phyloP scores from a whole-genome alignment of 35 echinoderm and acorn worm genomes.

The Heliocidaris tuberculata region DNA sequence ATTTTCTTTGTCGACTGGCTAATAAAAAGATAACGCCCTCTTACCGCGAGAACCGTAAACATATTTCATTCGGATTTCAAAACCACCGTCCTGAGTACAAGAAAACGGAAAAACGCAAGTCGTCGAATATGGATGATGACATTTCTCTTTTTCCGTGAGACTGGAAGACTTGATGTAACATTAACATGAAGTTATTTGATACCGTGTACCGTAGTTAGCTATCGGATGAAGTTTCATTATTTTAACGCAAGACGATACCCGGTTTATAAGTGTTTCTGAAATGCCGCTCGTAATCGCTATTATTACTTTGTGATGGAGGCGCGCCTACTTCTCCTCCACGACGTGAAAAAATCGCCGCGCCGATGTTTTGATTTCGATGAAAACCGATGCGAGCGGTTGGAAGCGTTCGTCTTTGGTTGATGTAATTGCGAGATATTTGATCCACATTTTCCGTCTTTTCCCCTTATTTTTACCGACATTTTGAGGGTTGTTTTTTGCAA shows the following conservation, averaged over 20 bases:
- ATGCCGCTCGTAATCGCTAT: not conserved
- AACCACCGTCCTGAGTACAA: not conserved
- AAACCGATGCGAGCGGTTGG: not conserved
- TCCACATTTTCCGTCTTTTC: not conserved
- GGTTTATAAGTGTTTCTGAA: not conserved
- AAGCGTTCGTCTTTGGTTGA: not conserved
- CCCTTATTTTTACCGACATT: not conserved
- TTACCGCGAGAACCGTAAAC: not conserved
- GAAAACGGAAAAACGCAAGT: not conserved
- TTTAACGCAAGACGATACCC: constrained; percentile 2
- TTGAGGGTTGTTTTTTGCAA: not conserved
- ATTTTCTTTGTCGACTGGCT: not conserved
- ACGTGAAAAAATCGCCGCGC: not conserved
- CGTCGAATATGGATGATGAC: not conserved
- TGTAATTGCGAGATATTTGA: not conserved
- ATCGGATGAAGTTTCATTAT: not conserved
- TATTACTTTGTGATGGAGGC: not conserved
- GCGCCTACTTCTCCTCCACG: not conserved
- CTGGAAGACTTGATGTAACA: not conserved
- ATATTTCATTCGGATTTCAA: not conserved
- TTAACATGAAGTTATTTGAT: not conserved
- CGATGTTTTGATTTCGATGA: not conserved
- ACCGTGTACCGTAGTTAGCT: not conserved
- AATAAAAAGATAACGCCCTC: not conserved
- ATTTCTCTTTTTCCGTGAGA: not conserved